Evolutionary conservation across 2,797 vertebrate genomes (phyloP).

Genomic region (Clarias platycephalus): DNA sequence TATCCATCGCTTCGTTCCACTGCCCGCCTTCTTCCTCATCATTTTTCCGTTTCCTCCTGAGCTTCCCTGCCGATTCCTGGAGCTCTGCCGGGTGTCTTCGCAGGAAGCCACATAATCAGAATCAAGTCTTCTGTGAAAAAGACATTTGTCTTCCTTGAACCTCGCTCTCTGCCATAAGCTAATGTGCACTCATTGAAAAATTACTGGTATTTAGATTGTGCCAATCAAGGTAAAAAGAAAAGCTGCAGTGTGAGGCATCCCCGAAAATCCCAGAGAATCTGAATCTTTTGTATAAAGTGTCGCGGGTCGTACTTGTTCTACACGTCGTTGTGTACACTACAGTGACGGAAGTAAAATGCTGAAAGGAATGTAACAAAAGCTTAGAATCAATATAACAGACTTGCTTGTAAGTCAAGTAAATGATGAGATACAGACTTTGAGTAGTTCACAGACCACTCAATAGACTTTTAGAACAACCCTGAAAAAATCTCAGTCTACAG

Average conservation of each 20-base stretch:
- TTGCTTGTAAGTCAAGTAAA: neutral
- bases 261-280: constrained; percentile 7
- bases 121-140: constrained; percentile 82
- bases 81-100: constrained; percentile 66
- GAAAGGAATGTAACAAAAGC: constrained; percentile 10
- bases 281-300: constrained; percentile 30
- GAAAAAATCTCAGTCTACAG: neutral
- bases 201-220: constrained; percentile 48
- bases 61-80: constrained; percentile 61
- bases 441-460: neutral
- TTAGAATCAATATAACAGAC: constrained; percentile 26
- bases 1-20: constrained; percentile 49
- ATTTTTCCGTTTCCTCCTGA: constrained; percentile 62
- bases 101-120: constrained; percentile 80
- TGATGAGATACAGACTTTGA: neutral
- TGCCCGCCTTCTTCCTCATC: constrained; percentile 52
- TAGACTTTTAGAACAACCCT: neutral
- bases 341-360: neutral
- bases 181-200: constrained; percentile 59
- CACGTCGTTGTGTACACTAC: neutral
- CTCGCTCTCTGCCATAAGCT: constrained; percentile 62
- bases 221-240: constrained; percentile 39
- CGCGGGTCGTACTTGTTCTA: constrained; percentile 8
- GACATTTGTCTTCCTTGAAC: constrained; percentile 72
- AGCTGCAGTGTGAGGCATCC: constrained; percentile 33